Base-by-base conservation (phyloP, 2,888 invertebrate species). In the Pteria penguin region DNA sequence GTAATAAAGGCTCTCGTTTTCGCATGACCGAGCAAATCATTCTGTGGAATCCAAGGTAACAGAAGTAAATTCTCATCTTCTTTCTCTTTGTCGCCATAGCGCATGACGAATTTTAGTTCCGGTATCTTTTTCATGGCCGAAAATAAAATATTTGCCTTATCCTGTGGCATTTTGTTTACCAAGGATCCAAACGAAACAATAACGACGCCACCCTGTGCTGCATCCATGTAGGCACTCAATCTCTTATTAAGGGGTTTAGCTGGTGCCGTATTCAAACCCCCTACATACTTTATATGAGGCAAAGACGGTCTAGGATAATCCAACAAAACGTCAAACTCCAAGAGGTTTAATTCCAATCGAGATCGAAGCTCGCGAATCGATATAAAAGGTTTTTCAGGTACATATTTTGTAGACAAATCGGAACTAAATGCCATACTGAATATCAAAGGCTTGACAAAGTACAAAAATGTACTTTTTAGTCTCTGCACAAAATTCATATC, bases 1-100 rank as follows among this genome's bases (percentile, higher is more conserved):
- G 84, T 80, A 14, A 84, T 76, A 33, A 84, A 82, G 2, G 81
- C 57, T 61, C 75, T 77, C 1, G 75, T 71, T 24, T 76, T 78
- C 18, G 31, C 52, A 36, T 84, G 81, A 11, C 79, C 82, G 11
- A 82, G 55, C 14, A 83, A 32, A 32, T 82, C 83, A 62, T 82
- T 78, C 54, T 83, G 83, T 11, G 83, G 82, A 29, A 82, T 45
- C 83, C 83, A 83, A 31, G 72, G 72, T 1, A 58, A 27, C 8
- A 67, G 22, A 33, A 72, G 31, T 14, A 72, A 29, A 58, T 72
- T 72, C 24, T 27, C 52, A 5, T 55, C 52, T n/a, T 60, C 1
- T 60, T 29, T 24, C 36, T 22, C 45, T 22, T n/a, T 11, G 4
- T 31, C 8, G 2, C 61, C 61, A 60, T 33, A 11, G 14, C 55